Base-by-base conservation (phyloP, 2,797 vertebrate species). In the Enteromius treurensis region DNA sequence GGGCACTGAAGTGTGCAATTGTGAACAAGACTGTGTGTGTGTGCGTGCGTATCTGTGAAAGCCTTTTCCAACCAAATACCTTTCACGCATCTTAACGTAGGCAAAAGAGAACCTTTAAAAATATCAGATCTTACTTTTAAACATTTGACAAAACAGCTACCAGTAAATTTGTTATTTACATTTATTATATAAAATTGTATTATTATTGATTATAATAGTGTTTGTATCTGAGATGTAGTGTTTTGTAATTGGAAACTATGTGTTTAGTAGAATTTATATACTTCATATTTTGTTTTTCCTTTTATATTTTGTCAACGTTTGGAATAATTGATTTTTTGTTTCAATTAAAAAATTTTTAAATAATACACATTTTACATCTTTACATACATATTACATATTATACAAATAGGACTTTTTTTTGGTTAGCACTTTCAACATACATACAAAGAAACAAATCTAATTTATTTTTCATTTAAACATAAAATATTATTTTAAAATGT, bases 1-100 rank as follows among this genome's bases (percentile, higher is more conserved):
- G n/a, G 58, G 26, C 69, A 81, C 42, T 73, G 55, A 74, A 64
- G 76, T 45, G 34, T 58, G 68, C 73, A 71, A 23, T 40, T 62
- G 26, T 70, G 29, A 80, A 23, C 62, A 53, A 53, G 32, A 32
- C 19, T 51, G 5, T 62, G n/a, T 23, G 9, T 29, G 51, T 60
- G 5, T 49, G 29, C 9, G 60, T 7, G 13, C 7, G 23, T 1
- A 17, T 11, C 13, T 37, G 4, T 32, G 71, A 40, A 58, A 70
- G 32, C 5, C n/a, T 34, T 21, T 14, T 6, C 17, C 10, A 4
- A 10, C 5, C 67, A 45, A 60, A 70, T 26, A 40, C 17, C 79
- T 19, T 62, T 42, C 55, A 45, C 3, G 55, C 34, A 62, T 77
- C 14, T 26, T 60, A 60, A 77, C 0, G 2, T 1, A 6, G 75